Base-by-base conservation (phyloP, 2,797 vertebrate species). In the Chelidonichthys spinosus region DNA sequence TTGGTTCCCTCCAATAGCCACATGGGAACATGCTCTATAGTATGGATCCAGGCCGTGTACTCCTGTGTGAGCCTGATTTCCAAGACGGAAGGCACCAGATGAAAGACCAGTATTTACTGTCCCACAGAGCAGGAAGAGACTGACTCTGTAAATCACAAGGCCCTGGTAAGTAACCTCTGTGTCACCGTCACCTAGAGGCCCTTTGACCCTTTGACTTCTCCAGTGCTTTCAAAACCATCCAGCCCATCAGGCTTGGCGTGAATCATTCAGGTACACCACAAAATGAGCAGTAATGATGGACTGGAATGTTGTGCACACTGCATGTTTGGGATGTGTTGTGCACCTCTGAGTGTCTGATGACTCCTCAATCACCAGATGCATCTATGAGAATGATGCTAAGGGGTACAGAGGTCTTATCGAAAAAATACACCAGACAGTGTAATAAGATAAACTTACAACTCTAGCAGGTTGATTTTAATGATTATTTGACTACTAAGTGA, bases 141-240 rank as follows among this genome's bases (percentile, higher is more conserved):
- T 62, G 32, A 10, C 42, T 37, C 18, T 63, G 46, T 14, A 43
- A 43, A 60, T 43, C 7, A 13, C 25, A 25, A 54, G 35, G 25
- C 14, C 40, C 15, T 47, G 43, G 4, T 10, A 6, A 64, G 35
- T 11, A 49, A 49, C 3, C 1, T 55, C 40, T 60, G 39, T 47
- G 25, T 66, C 15, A 33, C 39, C 46, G 56, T 63, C 65, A 63
- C 36, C 2, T 2, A 3, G 33, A 60, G 32, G 52, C 39, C 2
- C 3, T n/a, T 32, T 62, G 11, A 64, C 17, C 42, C 14, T 55
- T 72, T 67, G 63, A 76, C 53, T 49, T 72, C 44, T 53, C 10
- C 35, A 11, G 13, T 5, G 35, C 50, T 42, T 68, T 67, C 36
- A 49, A 64, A 17, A 43, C 37, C 39, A 49, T 59, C 63, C 50